Evolutionary conservation across 2,888 invertebrate genomes (phyloP).

Genomic region (Caenorhabditis japonica): DNA sequence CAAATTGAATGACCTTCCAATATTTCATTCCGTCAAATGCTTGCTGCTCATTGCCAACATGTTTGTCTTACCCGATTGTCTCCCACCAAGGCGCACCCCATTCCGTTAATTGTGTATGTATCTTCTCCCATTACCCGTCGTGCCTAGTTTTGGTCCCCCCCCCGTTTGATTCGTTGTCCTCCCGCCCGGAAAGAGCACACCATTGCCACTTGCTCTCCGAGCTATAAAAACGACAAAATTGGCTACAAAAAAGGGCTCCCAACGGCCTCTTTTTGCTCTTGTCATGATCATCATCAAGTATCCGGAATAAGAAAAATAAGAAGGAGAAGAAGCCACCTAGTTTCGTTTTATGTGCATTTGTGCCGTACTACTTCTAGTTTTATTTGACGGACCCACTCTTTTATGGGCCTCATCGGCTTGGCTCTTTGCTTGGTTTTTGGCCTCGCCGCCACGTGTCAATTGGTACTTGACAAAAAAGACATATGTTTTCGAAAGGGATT

Average conservation of each 20-base stretch:
- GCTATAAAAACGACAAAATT: conserved; percentile 30
- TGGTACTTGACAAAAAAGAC: conserved; percentile 35
- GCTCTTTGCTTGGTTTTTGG: no score
- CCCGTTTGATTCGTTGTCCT: neutral
- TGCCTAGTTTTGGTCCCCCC: neutral
- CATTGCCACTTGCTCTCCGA: conserved; percentile 1
- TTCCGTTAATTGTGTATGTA: conserved; percentile 51
- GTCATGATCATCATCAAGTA: conserved; percentile 40
- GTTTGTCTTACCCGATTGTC: conserved; percentile 51
- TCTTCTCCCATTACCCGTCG: conserved; percentile 43
- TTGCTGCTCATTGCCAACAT: conserved; percentile 29
- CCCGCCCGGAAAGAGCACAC: neutral
- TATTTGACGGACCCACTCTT: conserved; percentile 39
- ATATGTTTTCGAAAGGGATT: conserved; percentile 49
- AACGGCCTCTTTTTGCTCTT: conserved; percentile 21
- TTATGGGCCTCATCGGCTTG: no score
- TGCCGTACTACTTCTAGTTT: conserved; percentile 23
- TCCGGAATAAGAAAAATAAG: no score
- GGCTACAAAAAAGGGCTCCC: conserved; percentile 28
- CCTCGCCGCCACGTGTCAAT: conserved; percentile 47
- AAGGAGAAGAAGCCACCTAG: conserved; percentile 30
- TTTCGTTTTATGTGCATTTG: conserved; percentile 32
- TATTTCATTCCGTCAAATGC: conserved; percentile 31
- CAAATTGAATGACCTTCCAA: conserved; percentile 33
- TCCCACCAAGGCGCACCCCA: conserved; percentile 9